A percentile compares a stretch with the other conserved stretches of the same genome.
These are phyloP conservation scores for Saxidomus purpurata DNA, from an alignment of 1,140 invertebrate species.

Conservation along the genomic window DNA sequence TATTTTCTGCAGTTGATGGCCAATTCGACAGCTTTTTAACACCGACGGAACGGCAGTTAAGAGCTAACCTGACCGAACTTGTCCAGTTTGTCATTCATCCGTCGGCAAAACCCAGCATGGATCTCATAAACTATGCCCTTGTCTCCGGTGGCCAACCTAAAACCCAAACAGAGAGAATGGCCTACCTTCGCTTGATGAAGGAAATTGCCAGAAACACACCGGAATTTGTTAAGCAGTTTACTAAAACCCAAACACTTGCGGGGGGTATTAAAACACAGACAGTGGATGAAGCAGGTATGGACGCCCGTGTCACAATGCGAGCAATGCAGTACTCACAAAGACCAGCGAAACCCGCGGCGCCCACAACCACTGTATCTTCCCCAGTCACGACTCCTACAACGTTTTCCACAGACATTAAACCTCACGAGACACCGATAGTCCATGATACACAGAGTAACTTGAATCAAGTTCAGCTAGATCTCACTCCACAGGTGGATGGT, in stretches of 20 bases:
- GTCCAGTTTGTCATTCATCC: neutral
- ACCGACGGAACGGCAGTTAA: neutral
- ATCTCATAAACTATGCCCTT: constrained; percentile 10
- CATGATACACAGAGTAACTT: neutral
- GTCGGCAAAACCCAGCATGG: neutral
- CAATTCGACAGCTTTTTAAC: neutral
- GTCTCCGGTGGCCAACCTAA: neutral
- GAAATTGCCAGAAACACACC: constrained; percentile 21
- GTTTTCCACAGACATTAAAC: neutral
- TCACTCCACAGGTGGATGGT: neutral
- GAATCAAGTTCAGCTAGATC: neutral
- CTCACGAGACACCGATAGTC: neutral
- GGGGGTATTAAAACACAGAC: neutral
- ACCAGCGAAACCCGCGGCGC: neutral
- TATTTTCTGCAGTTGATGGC: neutral
- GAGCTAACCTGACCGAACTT: constrained; percentile 11
- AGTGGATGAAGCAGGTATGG: neutral
- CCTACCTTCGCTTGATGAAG: constrained; percentile 14
- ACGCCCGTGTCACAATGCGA: neutral
- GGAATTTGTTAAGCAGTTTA: constrained; percentile 3
- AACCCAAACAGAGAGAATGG: neutral
- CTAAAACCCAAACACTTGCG: neutral
- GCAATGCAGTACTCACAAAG: neutral
- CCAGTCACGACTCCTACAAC: neutral
- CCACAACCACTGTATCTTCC: neutral